Conservation (phyloP, 35 echinoderm and acorn worm species). For the Lytechinus variegatus region DNA sequence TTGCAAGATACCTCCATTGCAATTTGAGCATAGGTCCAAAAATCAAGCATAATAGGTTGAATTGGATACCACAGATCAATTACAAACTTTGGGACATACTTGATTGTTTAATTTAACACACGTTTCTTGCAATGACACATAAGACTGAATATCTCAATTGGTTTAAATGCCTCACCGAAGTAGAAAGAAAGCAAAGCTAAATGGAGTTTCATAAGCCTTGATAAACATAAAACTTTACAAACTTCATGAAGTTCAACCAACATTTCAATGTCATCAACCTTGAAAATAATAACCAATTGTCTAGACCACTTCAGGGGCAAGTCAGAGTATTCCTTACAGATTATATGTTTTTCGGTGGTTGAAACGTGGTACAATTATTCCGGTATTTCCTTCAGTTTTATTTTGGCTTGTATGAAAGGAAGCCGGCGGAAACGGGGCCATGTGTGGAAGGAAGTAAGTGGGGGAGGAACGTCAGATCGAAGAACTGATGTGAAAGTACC, state of each 20-base stretch:
- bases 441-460: neutral
- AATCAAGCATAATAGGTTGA: too few relatives aligned
- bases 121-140: too few relatives aligned
- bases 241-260: neutral
- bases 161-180: too few relatives aligned
- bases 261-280: neutral
- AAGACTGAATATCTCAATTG: neutral
- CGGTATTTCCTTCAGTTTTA: neutral
- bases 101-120: too few relatives aligned
- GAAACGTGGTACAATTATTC: neutral
- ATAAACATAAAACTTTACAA: neutral
- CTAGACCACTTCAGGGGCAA: neutral
- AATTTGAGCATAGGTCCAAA: neutral
- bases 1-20: too few relatives aligned
- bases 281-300: slow-evolving; percentile 5
- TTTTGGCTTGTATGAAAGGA: neutral
- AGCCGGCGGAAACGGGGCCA: neutral
- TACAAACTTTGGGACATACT: too few relatives aligned
- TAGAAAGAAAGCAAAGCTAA: too few relatives aligned
- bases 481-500: neutral
- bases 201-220: neutral
- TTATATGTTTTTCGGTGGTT: neutral
- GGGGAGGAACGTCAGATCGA: neutral
- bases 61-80: too few relatives aligned
- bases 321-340: neutral